A percentile compares a stretch with the other conserved stretches of the same genome.
These are phyloP conservation scores for Corythaeola cristata DNA, from an alignment of 2,113 vertebrate species.

Conservation along the genomic window DNA sequence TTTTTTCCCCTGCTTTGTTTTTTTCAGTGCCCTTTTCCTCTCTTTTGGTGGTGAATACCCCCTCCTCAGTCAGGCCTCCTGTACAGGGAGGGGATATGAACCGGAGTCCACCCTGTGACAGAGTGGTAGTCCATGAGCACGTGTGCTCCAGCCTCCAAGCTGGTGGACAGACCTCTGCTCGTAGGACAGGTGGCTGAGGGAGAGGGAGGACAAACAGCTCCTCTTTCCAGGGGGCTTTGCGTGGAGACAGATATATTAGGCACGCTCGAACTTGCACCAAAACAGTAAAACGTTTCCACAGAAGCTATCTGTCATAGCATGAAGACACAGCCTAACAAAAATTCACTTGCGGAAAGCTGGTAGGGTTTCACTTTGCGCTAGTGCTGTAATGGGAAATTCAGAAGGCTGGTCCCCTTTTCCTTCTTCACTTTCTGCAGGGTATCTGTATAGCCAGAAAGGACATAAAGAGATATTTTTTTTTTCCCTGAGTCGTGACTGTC, in stretches of 20 bases:
- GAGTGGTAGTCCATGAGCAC: background rate
- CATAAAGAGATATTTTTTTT: background rate
- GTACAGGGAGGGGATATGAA: background rate
- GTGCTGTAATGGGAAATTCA: accelerated
- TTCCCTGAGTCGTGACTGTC: background rate
- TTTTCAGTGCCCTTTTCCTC: background rate
- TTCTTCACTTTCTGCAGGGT: background rate
- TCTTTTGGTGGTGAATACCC: background rate
- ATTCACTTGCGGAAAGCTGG: background rate
- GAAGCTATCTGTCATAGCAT: background rate
- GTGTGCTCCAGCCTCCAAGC: background rate
- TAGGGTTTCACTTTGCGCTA: background rate
- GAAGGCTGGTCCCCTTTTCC: background rate
- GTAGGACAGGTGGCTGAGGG: background rate
- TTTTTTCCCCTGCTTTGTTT: background rate
- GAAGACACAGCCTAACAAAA: background rate
- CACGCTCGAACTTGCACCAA: background rate
- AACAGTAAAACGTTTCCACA: background rate
- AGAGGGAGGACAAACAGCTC: background rate
- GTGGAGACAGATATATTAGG: background rate
- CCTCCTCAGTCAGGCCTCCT: background rate
- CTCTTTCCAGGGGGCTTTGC: background rate
- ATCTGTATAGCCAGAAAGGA: background rate
- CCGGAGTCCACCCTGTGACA: accelerated
- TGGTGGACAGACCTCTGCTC: background rate